Evolutionary conservation across 2,888 invertebrate genomes (phyloP).

Genomic region (Craniophora ligustri): DNA sequence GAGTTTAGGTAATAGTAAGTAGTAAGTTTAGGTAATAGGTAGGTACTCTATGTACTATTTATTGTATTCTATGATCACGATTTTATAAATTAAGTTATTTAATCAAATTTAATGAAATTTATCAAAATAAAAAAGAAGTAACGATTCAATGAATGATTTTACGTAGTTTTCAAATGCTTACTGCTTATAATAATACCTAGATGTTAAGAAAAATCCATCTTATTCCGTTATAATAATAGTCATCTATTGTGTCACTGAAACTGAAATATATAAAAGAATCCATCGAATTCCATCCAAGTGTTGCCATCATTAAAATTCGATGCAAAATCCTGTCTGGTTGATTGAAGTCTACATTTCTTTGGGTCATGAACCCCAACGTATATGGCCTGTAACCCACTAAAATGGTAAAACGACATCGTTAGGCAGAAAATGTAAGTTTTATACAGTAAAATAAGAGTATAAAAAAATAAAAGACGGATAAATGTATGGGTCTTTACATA

Average conservation of each 20-base stretch:
- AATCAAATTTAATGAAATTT: too few relatives aligned
- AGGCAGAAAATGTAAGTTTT: slow-evolving; percentile 74
- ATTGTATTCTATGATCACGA: too few relatives aligned
- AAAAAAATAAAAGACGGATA: slow-evolving; percentile 59
- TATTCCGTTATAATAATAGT: background rate
- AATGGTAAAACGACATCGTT: slow-evolving; percentile 80
- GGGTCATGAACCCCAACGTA: slow-evolving; percentile 54
- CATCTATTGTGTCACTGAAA: background rate
- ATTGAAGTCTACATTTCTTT: slow-evolving; percentile 55
- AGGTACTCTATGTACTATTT: too few relatives aligned
- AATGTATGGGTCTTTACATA: slow-evolving; percentile 66
- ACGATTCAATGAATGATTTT: too few relatives aligned
- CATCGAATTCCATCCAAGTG: slow-evolving; percentile 41
- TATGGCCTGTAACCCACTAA: slow-evolving; percentile 58
- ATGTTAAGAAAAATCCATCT: too few relatives aligned
- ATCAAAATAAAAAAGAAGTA: too few relatives aligned
- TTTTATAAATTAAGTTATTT: too few relatives aligned
- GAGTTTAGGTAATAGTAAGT: too few relatives aligned
- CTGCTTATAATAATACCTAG: too few relatives aligned
- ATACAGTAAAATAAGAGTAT: slow-evolving; percentile 65
- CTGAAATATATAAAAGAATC: slow-evolving; percentile 9
- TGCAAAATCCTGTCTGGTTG: slow-evolving; percentile 48
- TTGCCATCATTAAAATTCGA: slow-evolving; percentile 53
- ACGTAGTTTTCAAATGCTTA: too few relatives aligned
- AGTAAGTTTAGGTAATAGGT: too few relatives aligned